Base-by-base conservation (phyloP, 2,888 invertebrate species). In the Mythimna impura region DNA sequence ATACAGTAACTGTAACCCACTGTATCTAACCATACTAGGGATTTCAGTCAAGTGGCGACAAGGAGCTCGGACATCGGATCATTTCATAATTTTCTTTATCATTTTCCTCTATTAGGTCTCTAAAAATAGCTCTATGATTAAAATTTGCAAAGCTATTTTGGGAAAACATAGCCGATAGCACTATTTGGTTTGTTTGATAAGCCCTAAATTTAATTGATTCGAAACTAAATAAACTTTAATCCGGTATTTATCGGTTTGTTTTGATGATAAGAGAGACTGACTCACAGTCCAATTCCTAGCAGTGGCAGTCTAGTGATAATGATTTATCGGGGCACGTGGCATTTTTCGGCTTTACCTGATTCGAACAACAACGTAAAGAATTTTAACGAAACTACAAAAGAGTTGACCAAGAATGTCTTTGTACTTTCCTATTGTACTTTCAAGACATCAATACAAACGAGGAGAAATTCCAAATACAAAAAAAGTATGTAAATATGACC, bases 61-160 rank as follows among this genome's bases (percentile, higher is more conserved):
- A 30, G 30, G 30, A 30, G 30, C 30, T 30, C 30, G 30, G 3
- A 30, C 30, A n/a, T 52, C n/a, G 8, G 20, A 6, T 36, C n/a
- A 6, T 2, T 6, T 12, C 54, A 40, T 43, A 55, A 55, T 61
- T 75, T 40, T 22, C 8, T 12, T 22, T 8, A 73, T 40, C 34
- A 40, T 80, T 80, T 74, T 77, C 80, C 81, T 77, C 30, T 34
- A 63, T 3, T 20, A n/a, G 22, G 6, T 36, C 12, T 14, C 40
- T 73, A 77, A 73, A 73, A 65, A 61, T 78, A 81, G 47, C 40
- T 34, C 20, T 25, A 12, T 66, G 80, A 77, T 58, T 63, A 63
- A 80, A 58, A 55, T 2, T 50, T 64, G 20, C 60, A 64, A 66
- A 64, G 43, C 50, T 78, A 67, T 80, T 78, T 78, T 67, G 3